A percentile compares a stretch with the other conserved stretches of the same genome.
Evolutionary conservation across 2,888 invertebrate genomes (phyloP).

Genomic region (Tiliacea citrago): DNA sequence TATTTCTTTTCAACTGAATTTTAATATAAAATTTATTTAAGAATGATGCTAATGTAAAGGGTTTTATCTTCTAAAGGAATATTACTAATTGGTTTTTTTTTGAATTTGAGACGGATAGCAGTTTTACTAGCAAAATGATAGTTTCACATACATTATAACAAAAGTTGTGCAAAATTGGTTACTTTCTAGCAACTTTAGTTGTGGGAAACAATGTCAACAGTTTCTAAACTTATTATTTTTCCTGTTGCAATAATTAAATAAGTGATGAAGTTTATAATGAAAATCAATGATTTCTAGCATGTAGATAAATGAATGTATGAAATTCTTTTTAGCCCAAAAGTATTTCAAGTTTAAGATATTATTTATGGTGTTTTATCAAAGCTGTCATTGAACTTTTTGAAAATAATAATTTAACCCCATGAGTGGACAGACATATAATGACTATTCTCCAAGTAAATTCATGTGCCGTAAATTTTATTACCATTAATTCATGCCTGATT

Average conservation of each 20-base stretch:
- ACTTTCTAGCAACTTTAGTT: background rate
- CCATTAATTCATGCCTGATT: constrained; percentile 15
- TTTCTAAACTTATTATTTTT: background rate
- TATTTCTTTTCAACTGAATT: background rate
- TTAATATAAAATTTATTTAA: background rate
- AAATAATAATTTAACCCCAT: background rate
- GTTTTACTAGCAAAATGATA: background rate
- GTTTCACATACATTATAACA: background rate
- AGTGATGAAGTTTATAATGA: no score
- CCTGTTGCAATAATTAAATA: background rate
- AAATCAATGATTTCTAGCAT: no score
- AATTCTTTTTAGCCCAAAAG: background rate
- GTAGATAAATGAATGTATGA: background rate
- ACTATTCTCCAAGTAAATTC: constrained; percentile 2
- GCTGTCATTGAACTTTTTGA: constrained; percentile 7
- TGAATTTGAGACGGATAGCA: background rate
- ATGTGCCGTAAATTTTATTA: background rate
- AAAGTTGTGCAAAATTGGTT: background rate
- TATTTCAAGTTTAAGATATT: background rate
- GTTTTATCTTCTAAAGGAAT: background rate
- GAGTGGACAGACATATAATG: no score
- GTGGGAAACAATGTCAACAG: background rate
- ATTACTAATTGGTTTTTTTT: background rate
- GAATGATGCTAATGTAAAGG: background rate
- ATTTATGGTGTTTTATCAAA: no score